Evolutionary conservation across 2,797 vertebrate genomes (phyloP), one percentile per base, ranked within the genome.

Genomic region (Schizopygopsis malacanthus): DNA sequence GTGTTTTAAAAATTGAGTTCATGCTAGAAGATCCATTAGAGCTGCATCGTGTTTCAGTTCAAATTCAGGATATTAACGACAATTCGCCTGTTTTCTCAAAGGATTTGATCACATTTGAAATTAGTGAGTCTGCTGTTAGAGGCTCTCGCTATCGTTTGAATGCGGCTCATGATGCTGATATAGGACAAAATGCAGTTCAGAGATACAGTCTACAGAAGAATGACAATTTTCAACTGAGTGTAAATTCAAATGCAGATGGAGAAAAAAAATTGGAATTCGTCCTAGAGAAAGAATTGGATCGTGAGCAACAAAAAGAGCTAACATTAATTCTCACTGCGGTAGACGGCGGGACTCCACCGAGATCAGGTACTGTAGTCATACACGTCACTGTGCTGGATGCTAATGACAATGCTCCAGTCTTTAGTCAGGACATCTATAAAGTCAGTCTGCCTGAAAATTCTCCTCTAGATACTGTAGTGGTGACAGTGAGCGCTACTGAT

Each of bases 31-130:
- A 73, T 52, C 77, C 81, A 3, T 45, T 88, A 6, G 83, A 90
- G 4, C 4, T 85, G 82, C 93, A 94, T 86, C 92, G 91, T 15
- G 81, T 94, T 71, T 85, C 91, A 72, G 22, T 95, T 69, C 92
- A 93, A 85, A 88, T 95, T 84, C 86, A 79, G 56, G 95, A 95
- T 85, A 89, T 95, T 61, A 95, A 95, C 89, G 95, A 95, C 84
- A 95, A 95, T 85, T 54, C 92, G n/a, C 94, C 95, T 3, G 75
- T 59, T 73, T 95, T 95, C 76, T 84, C 86, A 12, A 88, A 88
- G 10, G 86, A 93, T 2, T 37, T 88, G 28, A 85, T 94, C 12
- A 87, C 91, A 77, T 72, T 93, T 86, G 92, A 92, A 88, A 94
- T 95, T 3, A 50, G 20, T 12, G 94, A 94, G 70, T 65, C 90